Evolutionary conservation across 2,113 vertebrate genomes (phyloP).

Genomic region (Felis chaus): DNA sequence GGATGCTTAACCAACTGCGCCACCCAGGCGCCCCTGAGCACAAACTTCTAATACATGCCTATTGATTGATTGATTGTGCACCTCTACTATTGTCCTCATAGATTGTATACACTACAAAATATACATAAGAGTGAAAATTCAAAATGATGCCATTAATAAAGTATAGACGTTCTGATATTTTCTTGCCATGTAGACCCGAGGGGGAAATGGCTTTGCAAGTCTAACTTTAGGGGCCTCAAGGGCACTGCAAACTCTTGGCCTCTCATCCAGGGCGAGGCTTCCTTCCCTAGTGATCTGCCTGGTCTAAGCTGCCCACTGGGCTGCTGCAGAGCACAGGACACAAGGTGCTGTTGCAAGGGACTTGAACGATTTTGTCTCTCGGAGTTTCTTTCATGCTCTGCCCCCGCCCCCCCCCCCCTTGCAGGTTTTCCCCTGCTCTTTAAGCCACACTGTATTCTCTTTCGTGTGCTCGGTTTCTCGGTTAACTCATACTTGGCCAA

Average conservation of each 20-base stretch:
- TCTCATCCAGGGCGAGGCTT: neutral
- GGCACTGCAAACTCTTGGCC: no score
- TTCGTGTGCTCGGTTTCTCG: neutral
- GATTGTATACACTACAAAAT: neutral
- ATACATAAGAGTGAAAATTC: neutral
- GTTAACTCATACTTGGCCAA: neutral
- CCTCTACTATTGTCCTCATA: neutral
- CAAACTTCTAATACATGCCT: neutral
- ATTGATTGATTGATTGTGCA: neutral
- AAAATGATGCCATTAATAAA: neutral
- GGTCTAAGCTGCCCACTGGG: neutral
- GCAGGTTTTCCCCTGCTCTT: neutral
- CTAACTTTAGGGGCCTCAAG: no score
- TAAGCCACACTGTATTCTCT: neutral
- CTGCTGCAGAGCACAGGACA: neutral
- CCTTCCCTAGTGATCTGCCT: neutral
- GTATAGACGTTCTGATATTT: neutral
- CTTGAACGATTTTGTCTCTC: no score
- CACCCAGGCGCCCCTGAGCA: no score
- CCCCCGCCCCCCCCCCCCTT: rapidly evolving
- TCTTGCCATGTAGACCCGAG: no score
- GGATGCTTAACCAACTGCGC: no score
- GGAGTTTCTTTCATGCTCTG: neutral
- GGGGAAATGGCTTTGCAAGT: neutral
- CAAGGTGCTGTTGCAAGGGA: neutral